Base-by-base conservation (phyloP, 2,888 invertebrate genomes). In the Pseudoips prasinana region DNA sequence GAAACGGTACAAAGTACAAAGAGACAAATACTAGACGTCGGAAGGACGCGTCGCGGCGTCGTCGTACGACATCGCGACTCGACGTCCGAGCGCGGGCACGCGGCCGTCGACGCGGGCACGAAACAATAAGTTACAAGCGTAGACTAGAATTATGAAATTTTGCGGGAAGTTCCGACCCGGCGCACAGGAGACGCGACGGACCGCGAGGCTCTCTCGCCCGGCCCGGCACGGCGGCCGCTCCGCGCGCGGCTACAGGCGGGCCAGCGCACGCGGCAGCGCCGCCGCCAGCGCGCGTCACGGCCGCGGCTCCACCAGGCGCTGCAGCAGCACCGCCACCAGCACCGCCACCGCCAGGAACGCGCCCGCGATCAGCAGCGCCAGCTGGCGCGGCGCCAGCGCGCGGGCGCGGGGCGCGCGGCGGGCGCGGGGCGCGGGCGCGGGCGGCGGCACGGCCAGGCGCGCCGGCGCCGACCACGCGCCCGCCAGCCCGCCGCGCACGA, bases 381-480 rank as follows among this genome's bases (percentile, higher is more conserved):
- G 89, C 70, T 94, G 92, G 2, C 69, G 58, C 48, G 73, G 63
- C 41, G 55, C 54, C 42, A 68, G 43, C 58, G 63, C 18, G 74
- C 72, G 62, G 79, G 85, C 26, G 90, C 92, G 38, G 89, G 34
- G 93, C 92, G 63, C 90, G 84, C 45, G 92, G 80, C 63, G 93
- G 90, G 38, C 78, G 57, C 33, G 70, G 57, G 48, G 80, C 9
- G 9, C 35, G 71, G 26, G 56, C 58, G 9, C 10, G 1, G 20
- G 20, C 20, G 20, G 7, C 22, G 85, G 73, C 50, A 80, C 67
- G 9, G 29, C 49, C 69, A 94, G 90, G 33, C 91, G 90, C 56
- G 92, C 79, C 29, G 91, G 76, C 32, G 91, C 90, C 47, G 95
- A 94, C 82, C 91, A 94, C 44, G 94, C 92, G 41, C 96, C 94